These are phyloP conservation scores for Bicyclus anynana DNA, from an alignment of 1,140 invertebrate genomes.

Conservation along the genomic window DNA sequence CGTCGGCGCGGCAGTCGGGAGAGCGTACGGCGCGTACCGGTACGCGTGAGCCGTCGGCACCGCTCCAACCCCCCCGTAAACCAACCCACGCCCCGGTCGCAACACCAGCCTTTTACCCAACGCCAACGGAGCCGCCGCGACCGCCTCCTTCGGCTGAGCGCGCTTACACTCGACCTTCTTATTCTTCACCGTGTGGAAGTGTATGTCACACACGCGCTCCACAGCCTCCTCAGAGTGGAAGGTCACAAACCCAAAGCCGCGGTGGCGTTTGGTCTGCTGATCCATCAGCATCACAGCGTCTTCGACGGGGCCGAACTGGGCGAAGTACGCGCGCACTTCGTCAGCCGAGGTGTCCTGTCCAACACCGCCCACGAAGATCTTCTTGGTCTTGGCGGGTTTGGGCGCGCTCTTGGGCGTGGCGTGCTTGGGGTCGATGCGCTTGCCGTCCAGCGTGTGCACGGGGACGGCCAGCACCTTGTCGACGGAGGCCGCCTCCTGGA, in stretches of 20 bases:
- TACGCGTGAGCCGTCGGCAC: conserved; percentile 78
- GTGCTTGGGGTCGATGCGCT: conserved; percentile 96
- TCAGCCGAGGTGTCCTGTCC: conserved; percentile 94
- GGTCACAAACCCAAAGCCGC: conserved; percentile 94
- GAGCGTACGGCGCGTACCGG: conserved; percentile 81
- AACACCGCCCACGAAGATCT: conserved; percentile 94
- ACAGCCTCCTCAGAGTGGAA: conserved; percentile 95
- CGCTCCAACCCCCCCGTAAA: conserved; percentile 70
- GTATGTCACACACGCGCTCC: conserved; percentile 93
- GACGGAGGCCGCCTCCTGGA: conserved; percentile 91
- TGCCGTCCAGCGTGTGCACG: conserved; percentile 94
- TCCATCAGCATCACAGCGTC: conserved; percentile 97
- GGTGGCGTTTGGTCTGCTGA: conserved; percentile 93
- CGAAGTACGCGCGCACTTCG: conserved; percentile 94
- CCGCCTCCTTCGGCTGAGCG: conserved; percentile 94
- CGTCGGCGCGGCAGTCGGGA: conserved; percentile 73
- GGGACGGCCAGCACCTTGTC: conserved; percentile 89
- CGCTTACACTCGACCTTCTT: conserved; percentile 96
- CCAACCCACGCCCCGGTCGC: conserved; percentile 52
- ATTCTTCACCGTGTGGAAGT: conserved; percentile 95
- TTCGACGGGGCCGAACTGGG: conserved; percentile 93
- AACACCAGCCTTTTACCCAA: conserved; percentile 69
- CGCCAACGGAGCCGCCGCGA: conserved; percentile 78
- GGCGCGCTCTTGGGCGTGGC: conserved; percentile 94
- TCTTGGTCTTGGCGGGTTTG: conserved; percentile 92